Evolutionary conservation across 2,797 vertebrate genomes (phyloP).

Genomic region (Sebastes hubbsi): DNA sequence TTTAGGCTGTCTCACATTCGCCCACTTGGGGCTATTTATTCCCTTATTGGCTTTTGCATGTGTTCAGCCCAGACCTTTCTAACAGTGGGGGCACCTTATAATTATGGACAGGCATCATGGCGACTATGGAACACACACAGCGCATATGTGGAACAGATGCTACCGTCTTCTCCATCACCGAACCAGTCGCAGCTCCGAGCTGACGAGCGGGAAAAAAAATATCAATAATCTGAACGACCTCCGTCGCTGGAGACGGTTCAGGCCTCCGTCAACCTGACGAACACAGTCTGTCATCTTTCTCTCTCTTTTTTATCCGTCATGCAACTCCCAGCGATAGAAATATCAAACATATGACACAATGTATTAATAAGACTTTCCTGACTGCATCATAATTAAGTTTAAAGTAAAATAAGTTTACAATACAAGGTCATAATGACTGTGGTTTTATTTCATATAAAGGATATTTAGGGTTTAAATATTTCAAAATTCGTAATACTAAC

Average conservation of each 20-base stretch:
- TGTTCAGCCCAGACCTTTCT: slow-evolving; percentile 72
- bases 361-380: background rate
- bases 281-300: background rate
- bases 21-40: slow-evolving; percentile 78
- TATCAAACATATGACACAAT: background rate
- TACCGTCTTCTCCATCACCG: slow-evolving; percentile 45
- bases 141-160: slow-evolving; percentile 78
- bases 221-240: slow-evolving; percentile 45
- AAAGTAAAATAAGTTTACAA: background rate
- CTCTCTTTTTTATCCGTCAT: background rate
- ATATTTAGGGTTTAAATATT: background rate
- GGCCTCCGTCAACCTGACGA: slow-evolving; percentile 16
- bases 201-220: slow-evolving; percentile 1
- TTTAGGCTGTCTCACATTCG: slow-evolving; percentile 69
- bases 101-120: slow-evolving; percentile 77
- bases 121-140: slow-evolving; percentile 48
- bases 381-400: background rate
- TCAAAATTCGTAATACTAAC: background rate
- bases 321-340: background rate
- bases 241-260: background rate
- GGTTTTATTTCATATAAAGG: background rate
- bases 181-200: slow-evolving; percentile 40
- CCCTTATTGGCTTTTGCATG: slow-evolving; percentile 70
- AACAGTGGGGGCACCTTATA: slow-evolving; percentile 70
- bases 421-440: background rate